phyloP scores from a whole-genome alignment of 2,797 vertebrate species.

The Xenopus petersii region DNA sequence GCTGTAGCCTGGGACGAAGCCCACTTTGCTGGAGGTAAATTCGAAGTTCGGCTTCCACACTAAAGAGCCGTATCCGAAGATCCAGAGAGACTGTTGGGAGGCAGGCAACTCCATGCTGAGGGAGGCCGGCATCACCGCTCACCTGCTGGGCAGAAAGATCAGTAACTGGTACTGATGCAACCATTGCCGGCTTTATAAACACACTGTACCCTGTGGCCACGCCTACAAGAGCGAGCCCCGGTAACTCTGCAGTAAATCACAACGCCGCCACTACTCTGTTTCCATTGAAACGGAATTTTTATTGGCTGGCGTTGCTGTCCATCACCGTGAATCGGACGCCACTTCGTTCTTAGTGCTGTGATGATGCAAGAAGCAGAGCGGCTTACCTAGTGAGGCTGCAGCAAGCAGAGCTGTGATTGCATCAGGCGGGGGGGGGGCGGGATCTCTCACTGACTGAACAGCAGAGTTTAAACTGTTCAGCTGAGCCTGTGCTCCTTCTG shows the following conservation, averaged over 20 bases:
- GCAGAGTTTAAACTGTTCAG: no score
- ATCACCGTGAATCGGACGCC: not conserved
- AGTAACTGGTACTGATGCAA: slow-evolving; percentile 14
- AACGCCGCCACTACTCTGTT: not conserved
- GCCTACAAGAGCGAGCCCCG: slow-evolving; percentile 42
- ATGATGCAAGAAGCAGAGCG: slow-evolving; percentile 31
- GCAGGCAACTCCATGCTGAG: not conserved
- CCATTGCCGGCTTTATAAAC: not conserved
- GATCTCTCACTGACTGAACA: no score
- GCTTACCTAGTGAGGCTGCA: slow-evolving; percentile 23
- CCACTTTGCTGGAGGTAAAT: slow-evolving; percentile 82
- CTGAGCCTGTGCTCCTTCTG: no score
- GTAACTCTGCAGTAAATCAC: slow-evolving; percentile 49
- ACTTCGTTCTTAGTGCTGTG: not conserved
- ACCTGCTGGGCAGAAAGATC: not conserved
- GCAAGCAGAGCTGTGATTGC: slow-evolving; percentile 32
- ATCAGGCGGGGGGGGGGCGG: slow-evolving; percentile 13
- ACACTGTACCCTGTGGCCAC: not conserved
- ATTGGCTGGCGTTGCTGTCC: not conserved
- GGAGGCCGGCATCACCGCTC: not conserved
- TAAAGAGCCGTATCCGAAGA: slow-evolving; percentile 93
- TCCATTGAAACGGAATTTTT: fast-evolving
- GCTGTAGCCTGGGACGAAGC: slow-evolving; percentile 86
- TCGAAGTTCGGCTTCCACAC: slow-evolving; percentile 93
- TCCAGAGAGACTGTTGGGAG: slow-evolving; percentile 69